Evolutionary conservation across 2,888 invertebrate species (phyloP).

Genomic region (Mythimna albipuncta): DNA sequence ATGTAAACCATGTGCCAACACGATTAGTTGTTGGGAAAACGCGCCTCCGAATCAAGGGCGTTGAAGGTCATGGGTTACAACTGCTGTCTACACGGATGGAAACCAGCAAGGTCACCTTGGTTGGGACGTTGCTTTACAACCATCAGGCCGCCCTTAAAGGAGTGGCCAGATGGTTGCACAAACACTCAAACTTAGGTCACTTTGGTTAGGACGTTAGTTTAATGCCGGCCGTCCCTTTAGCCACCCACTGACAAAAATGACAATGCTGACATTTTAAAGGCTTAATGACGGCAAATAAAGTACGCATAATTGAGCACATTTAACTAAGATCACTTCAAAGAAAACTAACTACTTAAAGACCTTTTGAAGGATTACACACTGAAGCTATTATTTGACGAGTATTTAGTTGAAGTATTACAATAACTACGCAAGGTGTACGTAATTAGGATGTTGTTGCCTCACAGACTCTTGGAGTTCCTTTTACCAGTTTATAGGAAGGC

Average conservation of each 20-base stretch:
- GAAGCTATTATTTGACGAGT: slow-evolving; percentile 56
- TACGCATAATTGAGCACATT: slow-evolving; percentile 76
- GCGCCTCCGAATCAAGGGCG: no score
- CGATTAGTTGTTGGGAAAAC: no score
- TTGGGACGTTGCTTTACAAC: no score
- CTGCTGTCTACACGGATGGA: no score
- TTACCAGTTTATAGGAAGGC: slow-evolving; percentile 30
- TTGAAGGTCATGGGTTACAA: no score
- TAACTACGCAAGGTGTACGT: slow-evolving; percentile 61
- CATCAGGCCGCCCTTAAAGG: no score
- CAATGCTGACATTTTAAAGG: slow-evolving; percentile 57
- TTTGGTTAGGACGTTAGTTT: no score
- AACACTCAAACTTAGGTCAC: no score
- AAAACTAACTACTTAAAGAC: slow-evolving; percentile 59
- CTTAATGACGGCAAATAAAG: slow-evolving; percentile 68
- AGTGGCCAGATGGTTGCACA: no score
- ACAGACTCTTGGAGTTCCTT: slow-evolving; percentile 43
- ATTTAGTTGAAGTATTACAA: slow-evolving; percentile 63
- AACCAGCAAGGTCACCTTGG: no score
- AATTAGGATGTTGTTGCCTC: slow-evolving; percentile 60
- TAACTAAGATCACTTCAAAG: slow-evolving; percentile 66
- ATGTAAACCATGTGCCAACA: no score
- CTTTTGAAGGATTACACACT: slow-evolving; percentile 71
- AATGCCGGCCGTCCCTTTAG: no score
- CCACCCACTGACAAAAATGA: slow-evolving; percentile 55